Evolutionary conservation across 2,113 vertebrate genomes (phyloP).

Genomic region (Grammomys dolichurus): DNA sequence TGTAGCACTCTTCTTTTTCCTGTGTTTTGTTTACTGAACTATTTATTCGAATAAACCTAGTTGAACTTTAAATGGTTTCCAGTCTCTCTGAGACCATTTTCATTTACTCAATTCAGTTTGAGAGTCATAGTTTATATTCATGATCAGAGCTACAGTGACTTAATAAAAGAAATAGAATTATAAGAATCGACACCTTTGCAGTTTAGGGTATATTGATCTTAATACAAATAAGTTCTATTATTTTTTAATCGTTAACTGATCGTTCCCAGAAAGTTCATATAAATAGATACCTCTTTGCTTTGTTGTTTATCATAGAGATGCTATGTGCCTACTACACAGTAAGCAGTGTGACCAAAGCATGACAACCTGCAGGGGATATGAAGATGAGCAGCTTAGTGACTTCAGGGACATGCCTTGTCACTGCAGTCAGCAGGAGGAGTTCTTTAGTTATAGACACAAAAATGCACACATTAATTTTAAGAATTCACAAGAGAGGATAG

Average conservation of each 20-base stretch:
- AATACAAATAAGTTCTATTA: background rate
- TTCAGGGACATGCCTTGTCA: background rate
- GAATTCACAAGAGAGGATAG: background rate
- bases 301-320: constrained; percentile 39
- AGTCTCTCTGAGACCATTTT: constrained; percentile 24
- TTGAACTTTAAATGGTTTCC: constrained; percentile 42
- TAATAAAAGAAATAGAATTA: background rate
- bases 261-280: constrained; percentile 20
- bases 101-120: constrained; percentile 24
- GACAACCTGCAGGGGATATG: background rate
- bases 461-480: background rate
- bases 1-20: background rate
- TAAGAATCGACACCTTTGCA: background rate
- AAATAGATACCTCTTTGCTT: background rate
- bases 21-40: constrained; percentile 42
- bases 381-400: background rate
- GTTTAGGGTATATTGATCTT: background rate
- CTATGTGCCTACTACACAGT: background rate
- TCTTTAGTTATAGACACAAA: background rate
- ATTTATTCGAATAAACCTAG: background rate
- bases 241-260: constrained; percentile 37
- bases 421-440: background rate
- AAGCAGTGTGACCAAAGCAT: background rate
- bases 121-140: constrained; percentile 36
- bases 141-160: background rate